Conservation (phyloP, 2,888 invertebrate species). For the Perizoma affinitatum region DNA sequence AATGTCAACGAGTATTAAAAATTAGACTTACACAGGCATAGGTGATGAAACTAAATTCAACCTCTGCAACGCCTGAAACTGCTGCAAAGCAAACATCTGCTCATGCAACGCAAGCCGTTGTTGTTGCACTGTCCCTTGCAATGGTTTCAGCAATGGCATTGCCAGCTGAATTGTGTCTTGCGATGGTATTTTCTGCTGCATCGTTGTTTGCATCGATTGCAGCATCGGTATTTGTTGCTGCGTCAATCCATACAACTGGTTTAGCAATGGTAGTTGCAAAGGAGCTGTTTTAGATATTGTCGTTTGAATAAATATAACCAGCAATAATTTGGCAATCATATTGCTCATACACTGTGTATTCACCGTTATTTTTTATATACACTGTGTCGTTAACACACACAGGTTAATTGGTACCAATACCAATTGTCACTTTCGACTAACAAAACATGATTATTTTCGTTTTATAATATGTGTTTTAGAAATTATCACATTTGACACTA, state of each 20-base stretch:
- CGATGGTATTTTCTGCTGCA: slow-evolving; percentile 22
- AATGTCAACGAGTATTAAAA: not conserved
- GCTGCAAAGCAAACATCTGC: slow-evolving; percentile 39
- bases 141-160: slow-evolving; percentile 13
- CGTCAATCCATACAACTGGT: slow-evolving; percentile 39
- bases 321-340: slow-evolving; percentile 36
- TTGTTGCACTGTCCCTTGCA: slow-evolving; percentile 33
- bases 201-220: slow-evolving; percentile 41
- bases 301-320: slow-evolving; percentile 47
- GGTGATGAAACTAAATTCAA: slow-evolving; percentile 45
- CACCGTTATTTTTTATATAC: not conserved
- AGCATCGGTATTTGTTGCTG: slow-evolving; percentile 20
- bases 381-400: no score
- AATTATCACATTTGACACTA: slow-evolving; percentile 10
- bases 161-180: slow-evolving; percentile 29
- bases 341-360: slow-evolving; percentile 22
- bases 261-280: slow-evolving; percentile 44
- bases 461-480: no score
- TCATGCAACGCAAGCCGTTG: slow-evolving; percentile 31
- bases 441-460: no score
- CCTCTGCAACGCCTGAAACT: slow-evolving; percentile 48
- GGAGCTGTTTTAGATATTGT: slow-evolving; percentile 50
- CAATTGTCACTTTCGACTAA: no score
- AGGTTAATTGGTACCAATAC: no score
- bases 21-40: slow-evolving; percentile 51